phyloP scores from a whole-genome alignment of 2,797 vertebrate genomes.

The Helicolenus hilgendorfi region DNA sequence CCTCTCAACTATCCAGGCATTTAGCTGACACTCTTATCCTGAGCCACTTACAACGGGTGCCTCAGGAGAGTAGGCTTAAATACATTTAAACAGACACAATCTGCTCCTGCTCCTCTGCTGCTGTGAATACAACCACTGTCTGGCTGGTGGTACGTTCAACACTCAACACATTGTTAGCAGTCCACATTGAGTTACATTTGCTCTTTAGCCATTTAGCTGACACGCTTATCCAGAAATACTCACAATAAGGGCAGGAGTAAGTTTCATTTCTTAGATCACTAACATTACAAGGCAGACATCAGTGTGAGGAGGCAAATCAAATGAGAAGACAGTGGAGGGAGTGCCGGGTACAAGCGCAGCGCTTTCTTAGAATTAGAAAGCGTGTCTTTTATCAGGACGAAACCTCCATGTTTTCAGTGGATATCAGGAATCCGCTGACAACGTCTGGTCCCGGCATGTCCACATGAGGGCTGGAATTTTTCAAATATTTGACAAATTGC shows the following conservation, averaged over 20 bases:
- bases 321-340: neutral
- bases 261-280: neutral
- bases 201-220: constrained; percentile 1
- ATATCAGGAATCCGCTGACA: constrained; percentile 50
- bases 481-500: constrained; percentile 2
- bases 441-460: neutral
- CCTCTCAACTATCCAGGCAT: neutral
- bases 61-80: neutral
- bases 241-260: neutral
- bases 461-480: constrained; percentile 13
- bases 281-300: neutral
- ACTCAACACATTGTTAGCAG: neutral
- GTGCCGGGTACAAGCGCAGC: neutral
- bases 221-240: neutral
- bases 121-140: constrained; percentile 36
- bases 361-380: neutral
- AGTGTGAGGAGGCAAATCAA: neutral
- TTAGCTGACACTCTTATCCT: constrained; percentile 26
- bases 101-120: constrained; percentile 16
- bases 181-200: neutral
- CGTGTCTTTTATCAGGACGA: fast-evolving
- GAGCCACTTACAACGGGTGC: neutral
- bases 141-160: neutral
- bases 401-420: neutral
- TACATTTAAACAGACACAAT: neutral